Evolutionary conservation across 2,797 vertebrate genomes (phyloP).

Genomic region (Sebastes minor): DNA sequence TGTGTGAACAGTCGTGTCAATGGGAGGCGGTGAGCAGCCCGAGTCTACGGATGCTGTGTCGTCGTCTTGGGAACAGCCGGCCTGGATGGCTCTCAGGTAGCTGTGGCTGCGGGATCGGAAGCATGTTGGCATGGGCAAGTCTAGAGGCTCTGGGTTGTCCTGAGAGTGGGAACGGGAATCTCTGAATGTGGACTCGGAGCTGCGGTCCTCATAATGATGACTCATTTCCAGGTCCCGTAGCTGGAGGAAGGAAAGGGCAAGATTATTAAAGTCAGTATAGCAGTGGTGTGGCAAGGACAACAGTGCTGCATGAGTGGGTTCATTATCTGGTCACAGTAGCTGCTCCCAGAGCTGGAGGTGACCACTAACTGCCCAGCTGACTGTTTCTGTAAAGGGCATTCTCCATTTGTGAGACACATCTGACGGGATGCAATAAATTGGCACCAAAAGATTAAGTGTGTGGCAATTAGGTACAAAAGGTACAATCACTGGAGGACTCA

Average conservation of each 20-base stretch:
- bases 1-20: conserved; percentile 90
- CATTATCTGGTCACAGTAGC: not conserved
- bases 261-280: not conserved
- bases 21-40: conserved; percentile 92
- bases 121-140: conserved; percentile 93
- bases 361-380: not conserved
- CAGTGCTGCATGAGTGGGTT: not conserved
- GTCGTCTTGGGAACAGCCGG: conserved; percentile 97
- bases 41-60: conserved; percentile 94
- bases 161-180: conserved; percentile 87
- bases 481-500: not conserved
- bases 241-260: conserved; percentile 70
- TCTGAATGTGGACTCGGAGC: conserved; percentile 89
- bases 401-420: not conserved
- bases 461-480: not conserved
- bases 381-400: not conserved
- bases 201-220: conserved; percentile 91
- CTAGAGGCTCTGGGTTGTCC: conserved; percentile 87
- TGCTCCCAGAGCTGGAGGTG: not conserved
- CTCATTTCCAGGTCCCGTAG: conserved; percentile 89
- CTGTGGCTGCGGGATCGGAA: conserved; percentile 99
- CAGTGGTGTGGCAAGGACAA: not conserved
- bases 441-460: not conserved
- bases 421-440: not conserved
- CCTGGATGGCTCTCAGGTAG: conserved; percentile 98